Percentiles rank a stretch among this genome's conserved stretches.
Conservation (phyloP, 2,113 vertebrate species). For the Epinephelus fuscoguttatus region DNA sequence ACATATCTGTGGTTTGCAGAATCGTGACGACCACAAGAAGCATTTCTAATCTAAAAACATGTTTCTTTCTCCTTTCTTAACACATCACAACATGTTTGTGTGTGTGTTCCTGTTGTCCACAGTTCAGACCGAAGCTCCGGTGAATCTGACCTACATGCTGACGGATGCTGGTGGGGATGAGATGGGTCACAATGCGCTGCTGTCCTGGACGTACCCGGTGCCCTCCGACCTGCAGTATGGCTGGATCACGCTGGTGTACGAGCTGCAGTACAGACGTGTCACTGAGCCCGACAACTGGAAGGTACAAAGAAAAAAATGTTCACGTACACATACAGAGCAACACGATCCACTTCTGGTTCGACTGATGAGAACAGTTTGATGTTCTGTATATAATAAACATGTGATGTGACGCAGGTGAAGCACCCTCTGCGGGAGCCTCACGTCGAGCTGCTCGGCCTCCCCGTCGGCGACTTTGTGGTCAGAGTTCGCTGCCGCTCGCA, state of each 20-base stretch:
- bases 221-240: constrained; percentile 77
- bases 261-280: constrained; percentile 81
- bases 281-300: constrained; percentile 77
- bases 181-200: constrained; percentile 52
- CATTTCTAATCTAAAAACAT: too few relatives aligned
- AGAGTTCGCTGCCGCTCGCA: constrained; percentile 82
- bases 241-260: constrained; percentile 85
- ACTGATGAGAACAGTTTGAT: too few relatives aligned
- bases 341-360: too few relatives aligned
- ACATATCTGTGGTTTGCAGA: too few relatives aligned
- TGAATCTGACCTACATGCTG: constrained; percentile 78
- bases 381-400: neutral
- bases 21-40: neutral
- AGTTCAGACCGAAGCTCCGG: constrained; percentile 84
- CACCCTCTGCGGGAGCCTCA: constrained; percentile 75
- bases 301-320: constrained; percentile 39
- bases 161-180: constrained; percentile 69
- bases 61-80: too few relatives aligned
- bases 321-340: neutral
- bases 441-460: constrained; percentile 80
- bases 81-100: too few relatives aligned
- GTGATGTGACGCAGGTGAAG: constrained; percentile 72
- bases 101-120: neutral
- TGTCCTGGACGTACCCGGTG: constrained; percentile 83
- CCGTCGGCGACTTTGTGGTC: constrained; percentile 70